Conservation (phyloP, 2,888 invertebrate genomes). For the Hylaea fasciaria region DNA sequence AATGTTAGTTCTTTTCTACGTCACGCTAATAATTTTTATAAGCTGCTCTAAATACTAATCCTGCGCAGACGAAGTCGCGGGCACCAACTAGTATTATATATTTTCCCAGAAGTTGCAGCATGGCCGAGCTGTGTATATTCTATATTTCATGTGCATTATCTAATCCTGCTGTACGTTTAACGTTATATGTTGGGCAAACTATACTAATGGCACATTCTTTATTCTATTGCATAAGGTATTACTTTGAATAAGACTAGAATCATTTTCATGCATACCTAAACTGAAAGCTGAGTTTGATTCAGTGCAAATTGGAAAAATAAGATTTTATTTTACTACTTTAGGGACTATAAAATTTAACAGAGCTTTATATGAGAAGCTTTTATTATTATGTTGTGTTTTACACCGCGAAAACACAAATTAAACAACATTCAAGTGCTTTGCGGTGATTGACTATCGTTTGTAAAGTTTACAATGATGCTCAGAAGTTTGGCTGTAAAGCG, state of each 20-base stretch:
- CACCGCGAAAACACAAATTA: constrained; percentile 37
- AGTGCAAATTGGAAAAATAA: constrained; percentile 61
- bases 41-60: too few relatives aligned
- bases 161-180: constrained; percentile 5
- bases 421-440: constrained; percentile 37
- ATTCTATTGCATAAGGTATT: neutral
- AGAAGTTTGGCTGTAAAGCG: constrained; percentile 75
- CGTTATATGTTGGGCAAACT: constrained; percentile 1
- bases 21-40: too few relatives aligned
- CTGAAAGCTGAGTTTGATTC: constrained; percentile 57
- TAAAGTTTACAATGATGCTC: constrained; percentile 70
- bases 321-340: constrained; percentile 13
- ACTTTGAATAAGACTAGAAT: constrained; percentile 2
- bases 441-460: constrained; percentile 60
- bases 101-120: neutral
- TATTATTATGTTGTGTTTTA: constrained; percentile 18
- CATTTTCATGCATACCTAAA: constrained; percentile 46
- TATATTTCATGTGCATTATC: constrained; percentile 9
- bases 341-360: neutral
- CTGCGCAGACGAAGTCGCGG: too few relatives aligned
- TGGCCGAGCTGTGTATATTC: constrained; percentile 2
- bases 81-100: too few relatives aligned
- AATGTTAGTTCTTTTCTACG: too few relatives aligned
- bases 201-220: constrained; percentile 5
- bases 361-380: constrained; percentile 5